Evolutionary conservation across 2,797 vertebrate genomes (phyloP).

Genomic region (Myripristis murdjan): DNA sequence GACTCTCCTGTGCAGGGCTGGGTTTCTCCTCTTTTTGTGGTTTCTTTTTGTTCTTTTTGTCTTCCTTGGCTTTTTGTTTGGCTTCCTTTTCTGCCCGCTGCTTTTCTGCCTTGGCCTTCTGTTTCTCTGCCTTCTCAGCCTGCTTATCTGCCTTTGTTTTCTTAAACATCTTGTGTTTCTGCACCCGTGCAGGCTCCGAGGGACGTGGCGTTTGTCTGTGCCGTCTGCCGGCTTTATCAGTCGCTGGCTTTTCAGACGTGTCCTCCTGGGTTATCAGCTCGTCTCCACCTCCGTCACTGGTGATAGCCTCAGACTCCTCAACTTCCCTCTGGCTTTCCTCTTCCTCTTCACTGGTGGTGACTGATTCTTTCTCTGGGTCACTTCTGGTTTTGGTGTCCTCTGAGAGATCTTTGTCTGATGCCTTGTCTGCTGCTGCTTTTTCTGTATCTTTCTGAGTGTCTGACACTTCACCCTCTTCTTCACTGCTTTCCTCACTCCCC

Average conservation of each 20-base stretch:
- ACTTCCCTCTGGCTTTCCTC: conserved; percentile 40
- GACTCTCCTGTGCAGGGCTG: conserved; percentile 16
- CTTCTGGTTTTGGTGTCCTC: conserved; percentile 38
- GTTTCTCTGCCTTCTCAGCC: conserved; percentile 50
- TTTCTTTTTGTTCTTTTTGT: conserved; percentile 69
- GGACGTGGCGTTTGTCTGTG: background rate
- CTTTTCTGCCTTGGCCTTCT: conserved; percentile 50
- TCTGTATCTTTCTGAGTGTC: conserved; percentile 55
- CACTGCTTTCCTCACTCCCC: conserved; percentile 66
- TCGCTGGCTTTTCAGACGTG: background rate
- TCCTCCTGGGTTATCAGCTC: conserved; percentile 41
- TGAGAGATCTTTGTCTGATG: conserved; percentile 44
- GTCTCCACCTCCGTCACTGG: conserved; percentile 45
- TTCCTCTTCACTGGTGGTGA: conserved; percentile 59
- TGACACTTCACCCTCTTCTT: conserved; percentile 55
- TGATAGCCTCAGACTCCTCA: conserved; percentile 10
- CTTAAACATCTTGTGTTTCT: conserved; percentile 73
- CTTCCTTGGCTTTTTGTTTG: conserved; percentile 71
- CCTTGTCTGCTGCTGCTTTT: conserved; percentile 29
- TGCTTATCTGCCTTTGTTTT: conserved; percentile 69
- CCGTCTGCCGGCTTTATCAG: conserved; percentile 21
- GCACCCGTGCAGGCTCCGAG: conserved; percentile 1
- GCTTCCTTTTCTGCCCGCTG: conserved; percentile 47
- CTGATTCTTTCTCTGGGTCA: conserved; percentile 47
- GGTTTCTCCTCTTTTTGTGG: conserved; percentile 48